Conservation (phyloP, 2,797 vertebrate species). For the Pelochelys cantorii region DNA sequence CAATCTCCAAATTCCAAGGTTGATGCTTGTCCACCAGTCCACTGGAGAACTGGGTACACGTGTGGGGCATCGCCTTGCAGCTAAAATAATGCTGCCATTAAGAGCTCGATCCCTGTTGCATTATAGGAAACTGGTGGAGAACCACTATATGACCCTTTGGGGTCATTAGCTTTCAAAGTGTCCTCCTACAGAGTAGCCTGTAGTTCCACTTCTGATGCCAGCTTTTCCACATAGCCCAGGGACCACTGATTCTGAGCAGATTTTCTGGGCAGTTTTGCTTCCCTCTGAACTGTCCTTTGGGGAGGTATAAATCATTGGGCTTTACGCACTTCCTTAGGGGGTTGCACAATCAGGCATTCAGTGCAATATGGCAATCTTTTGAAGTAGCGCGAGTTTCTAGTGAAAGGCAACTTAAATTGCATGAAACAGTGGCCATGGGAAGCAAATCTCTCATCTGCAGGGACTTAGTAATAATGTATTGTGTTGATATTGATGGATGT, state of each 20-base stretch:
- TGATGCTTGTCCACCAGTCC: too few species aligned
- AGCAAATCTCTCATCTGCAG: not conserved
- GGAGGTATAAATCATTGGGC: not conserved
- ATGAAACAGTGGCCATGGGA: not conserved
- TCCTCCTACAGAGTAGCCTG: not conserved
- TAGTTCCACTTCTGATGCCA: not conserved
- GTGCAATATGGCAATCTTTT: not conserved
- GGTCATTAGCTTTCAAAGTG: not conserved
- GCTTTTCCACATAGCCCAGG: not conserved
- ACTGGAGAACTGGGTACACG: not conserved
- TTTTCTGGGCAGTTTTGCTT: not conserved
- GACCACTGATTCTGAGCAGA: not conserved
- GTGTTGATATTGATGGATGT: not conserved
- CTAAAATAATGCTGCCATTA: not conserved
- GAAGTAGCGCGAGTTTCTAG: not conserved
- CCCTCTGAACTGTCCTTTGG: not conserved
- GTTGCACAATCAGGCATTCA: not conserved
- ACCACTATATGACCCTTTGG: not conserved
- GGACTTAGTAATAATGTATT: not conserved
- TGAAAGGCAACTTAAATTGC: not conserved
- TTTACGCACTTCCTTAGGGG: not conserved
- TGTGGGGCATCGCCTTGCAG: fast-evolving
- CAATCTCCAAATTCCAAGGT: too few species aligned
- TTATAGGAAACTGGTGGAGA: not conserved
- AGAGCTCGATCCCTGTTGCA: not conserved